Conservation (phyloP, 2,797 vertebrate species). For the Thripadectes ignobilis region DNA sequence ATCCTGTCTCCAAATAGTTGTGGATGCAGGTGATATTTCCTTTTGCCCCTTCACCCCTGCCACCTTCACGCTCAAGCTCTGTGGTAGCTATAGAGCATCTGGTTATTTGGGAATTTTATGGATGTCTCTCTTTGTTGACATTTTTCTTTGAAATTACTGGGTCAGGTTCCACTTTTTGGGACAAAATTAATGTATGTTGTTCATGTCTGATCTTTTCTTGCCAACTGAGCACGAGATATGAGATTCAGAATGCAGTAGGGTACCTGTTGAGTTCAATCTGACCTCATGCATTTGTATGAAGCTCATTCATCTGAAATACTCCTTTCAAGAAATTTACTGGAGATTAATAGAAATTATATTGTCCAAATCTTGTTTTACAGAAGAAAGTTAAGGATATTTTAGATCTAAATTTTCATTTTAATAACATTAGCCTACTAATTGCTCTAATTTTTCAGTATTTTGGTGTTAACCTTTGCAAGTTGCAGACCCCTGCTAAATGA, state of each 20-base stretch:
- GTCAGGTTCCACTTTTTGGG: background rate
- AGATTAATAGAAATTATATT: background rate
- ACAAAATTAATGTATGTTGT: background rate
- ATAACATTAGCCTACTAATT: background rate
- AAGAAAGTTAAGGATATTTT: background rate
- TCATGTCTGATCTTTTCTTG: background rate
- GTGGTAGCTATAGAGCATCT: fast-evolving
- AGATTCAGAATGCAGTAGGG: background rate
- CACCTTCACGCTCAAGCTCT: fast-evolving
- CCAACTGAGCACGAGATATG: background rate
- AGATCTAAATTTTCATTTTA: background rate
- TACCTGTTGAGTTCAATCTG: background rate
- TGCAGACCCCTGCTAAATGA: background rate
- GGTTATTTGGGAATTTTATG: background rate
- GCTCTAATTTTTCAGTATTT: background rate
- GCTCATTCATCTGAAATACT: background rate
- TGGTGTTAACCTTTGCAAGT: background rate
- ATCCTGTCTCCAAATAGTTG: background rate
- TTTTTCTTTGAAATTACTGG: background rate
- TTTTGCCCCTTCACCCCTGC: fast-evolving
- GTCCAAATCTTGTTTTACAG: background rate
- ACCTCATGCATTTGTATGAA: background rate
- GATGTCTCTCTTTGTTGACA: background rate
- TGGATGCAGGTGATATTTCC: background rate
- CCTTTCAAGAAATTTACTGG: background rate